A percentile compares a stretch with the other conserved stretches of the same genome.
phyloP scores from a whole-genome alignment of 1,140 invertebrate species.

The Dryas iulia region DNA sequence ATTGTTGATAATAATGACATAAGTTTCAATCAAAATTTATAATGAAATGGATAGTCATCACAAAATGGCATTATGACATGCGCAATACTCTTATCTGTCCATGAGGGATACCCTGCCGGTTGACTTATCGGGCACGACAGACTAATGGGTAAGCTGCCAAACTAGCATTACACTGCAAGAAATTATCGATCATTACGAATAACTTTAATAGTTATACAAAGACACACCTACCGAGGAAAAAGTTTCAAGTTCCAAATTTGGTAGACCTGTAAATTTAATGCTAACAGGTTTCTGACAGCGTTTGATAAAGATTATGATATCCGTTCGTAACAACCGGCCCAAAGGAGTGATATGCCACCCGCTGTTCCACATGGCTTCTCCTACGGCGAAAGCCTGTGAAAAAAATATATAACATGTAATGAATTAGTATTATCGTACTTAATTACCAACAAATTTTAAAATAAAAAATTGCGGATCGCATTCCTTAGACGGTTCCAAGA shows the following conservation, averaged over 20 bases:
- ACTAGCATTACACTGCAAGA: neutral
- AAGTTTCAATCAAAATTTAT: neutral
- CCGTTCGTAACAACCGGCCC: constrained; percentile 36
- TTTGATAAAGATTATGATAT: constrained; percentile 48
- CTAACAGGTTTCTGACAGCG: constrained; percentile 47
- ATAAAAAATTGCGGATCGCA: too few species aligned
- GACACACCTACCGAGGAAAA: constrained; percentile 54
- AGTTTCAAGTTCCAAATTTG: constrained; percentile 50
- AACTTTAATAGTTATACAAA: neutral
- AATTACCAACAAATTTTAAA: neutral
- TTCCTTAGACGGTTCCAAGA: too few species aligned
- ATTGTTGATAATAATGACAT: neutral
- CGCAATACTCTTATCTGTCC: neutral
- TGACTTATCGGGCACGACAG: neutral
- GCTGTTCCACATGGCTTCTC: constrained; percentile 51
- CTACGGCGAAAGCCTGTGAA: constrained; percentile 46
- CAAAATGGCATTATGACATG: neutral
- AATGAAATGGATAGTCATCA: neutral
- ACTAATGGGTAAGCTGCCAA: neutral
- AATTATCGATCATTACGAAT: neutral
- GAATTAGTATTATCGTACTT: neutral
- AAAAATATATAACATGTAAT: neutral
- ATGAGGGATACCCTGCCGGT: neutral
- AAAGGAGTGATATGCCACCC: constrained; percentile 50
- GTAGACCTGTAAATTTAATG: constrained; percentile 52